Evolutionary conservation across 2,113 vertebrate species (phyloP).

Genomic region (Promerops cafer): DNA sequence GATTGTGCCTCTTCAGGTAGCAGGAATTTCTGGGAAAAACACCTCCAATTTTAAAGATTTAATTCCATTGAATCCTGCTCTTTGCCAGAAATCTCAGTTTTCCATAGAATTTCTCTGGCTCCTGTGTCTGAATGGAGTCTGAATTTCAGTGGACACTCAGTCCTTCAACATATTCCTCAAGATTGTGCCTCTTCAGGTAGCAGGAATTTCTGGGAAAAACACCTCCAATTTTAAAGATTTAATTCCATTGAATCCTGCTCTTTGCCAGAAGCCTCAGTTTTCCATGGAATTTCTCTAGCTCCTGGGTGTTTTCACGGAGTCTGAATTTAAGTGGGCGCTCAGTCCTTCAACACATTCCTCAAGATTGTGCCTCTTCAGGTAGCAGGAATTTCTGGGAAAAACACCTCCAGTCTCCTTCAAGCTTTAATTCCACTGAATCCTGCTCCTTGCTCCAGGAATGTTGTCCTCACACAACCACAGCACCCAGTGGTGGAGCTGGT

Average conservation of each 20-base stretch:
- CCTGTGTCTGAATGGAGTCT: no score
- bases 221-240: neutral
- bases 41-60: neutral
- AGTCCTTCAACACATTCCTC: neutral
- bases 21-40: neutral
- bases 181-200: neutral
- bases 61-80: neutral
- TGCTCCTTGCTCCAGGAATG: neutral
- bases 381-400: neutral
- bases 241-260: neutral
- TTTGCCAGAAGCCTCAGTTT: neutral
- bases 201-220: neutral
- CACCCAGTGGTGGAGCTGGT: neutral
- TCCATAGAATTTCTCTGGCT: neutral
- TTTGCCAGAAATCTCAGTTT: neutral
- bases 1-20: no score
- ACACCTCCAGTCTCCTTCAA: neutral
- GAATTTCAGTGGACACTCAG: fast-evolving
- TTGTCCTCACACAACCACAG: neutral
- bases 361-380: neutral
- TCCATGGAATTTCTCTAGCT: neutral
- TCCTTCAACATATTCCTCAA: neutral
- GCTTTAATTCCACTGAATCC: neutral
- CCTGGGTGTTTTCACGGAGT: neutral
- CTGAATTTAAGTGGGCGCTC: fast-evolving